phyloP scores from a whole-genome alignment of 35 echinoderm and acorn worm genomes.

The Antedon bifida region DNA sequence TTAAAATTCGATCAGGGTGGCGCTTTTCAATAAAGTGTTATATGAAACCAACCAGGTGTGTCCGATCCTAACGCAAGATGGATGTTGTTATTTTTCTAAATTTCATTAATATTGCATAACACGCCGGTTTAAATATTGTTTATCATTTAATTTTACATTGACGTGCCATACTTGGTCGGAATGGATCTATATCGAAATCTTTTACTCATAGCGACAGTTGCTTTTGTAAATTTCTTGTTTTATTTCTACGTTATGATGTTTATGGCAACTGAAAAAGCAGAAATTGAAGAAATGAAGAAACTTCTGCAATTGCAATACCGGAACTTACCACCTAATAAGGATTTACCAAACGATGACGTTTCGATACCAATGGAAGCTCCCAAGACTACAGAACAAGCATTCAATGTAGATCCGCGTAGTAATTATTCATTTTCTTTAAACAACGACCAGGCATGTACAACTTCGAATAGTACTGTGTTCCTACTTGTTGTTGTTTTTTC shows the following conservation, averaged over 20 bases:
- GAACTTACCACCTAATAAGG: background rate
- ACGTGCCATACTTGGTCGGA: background rate
- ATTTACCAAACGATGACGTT: background rate
- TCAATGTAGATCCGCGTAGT: background rate
- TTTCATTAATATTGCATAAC: no score
- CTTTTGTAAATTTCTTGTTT: background rate
- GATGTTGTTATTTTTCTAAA: no score
- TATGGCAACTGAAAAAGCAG: background rate
- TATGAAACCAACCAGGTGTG: no score
- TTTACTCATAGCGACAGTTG: background rate
- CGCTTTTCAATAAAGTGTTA: no score
- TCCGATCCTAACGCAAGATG: no score
- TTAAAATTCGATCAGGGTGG: no score
- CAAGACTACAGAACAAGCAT: background rate
- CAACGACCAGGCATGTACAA: background rate
- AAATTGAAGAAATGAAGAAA: background rate
- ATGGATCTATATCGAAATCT: background rate
- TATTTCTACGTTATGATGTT: background rate
- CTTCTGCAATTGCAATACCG: background rate
- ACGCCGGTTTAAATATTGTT: no score
- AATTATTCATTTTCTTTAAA: background rate
- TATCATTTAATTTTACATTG: background rate
- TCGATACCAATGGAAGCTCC: background rate
- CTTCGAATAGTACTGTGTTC: slow-evolving; percentile 15
- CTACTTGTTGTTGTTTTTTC: slow-evolving; percentile 33